Base-by-base conservation (phyloP, 2,113 vertebrate genomes). In the Hydropotes inermis region DNA sequence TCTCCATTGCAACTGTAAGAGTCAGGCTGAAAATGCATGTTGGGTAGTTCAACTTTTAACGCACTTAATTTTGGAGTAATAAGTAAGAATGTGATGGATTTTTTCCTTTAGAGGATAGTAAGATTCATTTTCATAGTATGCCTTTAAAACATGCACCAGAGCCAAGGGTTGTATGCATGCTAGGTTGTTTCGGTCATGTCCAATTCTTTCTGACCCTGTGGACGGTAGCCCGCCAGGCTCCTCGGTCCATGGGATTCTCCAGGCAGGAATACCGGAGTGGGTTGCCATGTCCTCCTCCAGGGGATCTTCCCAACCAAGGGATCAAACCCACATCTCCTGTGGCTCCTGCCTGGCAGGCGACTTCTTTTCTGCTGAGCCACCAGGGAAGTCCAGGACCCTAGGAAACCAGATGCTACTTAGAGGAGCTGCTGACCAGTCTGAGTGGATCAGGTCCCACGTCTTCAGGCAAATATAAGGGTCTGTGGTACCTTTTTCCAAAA, bases 1-100 rank as follows among this genome's bases (percentile, higher is more conserved):
- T 60, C 95, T 98, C 93, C 93, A 7, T 93, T 58, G 6, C 91
- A 57, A 85, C 93, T 0, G 0, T 76, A 92, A 94, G 12, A 97
- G 52, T 97, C 78, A 45, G 89, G 50, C 79, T 95, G 95, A 91
- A 98, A 94, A 82, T 87, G 78, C 4, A 36, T 86, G 74, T 97
- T 81, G 82, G 78, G 76, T 96, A 93, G 83, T 97, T 97, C 95
- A 93, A 93, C 87, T 96, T 98, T 97, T 60, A 97, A 95, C 92
- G 28, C 96, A 97, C 93, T 89, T 95, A 33, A 93, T 97, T 96
- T 98, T 23, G 47, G 85, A 87, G 16, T 92, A 95, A 93, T 55
- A n/a, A 92, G 50, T 36, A n/a, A 96, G 89, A 79, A 52, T 43
- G 55, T 92, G 54, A 21, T 60, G 28, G 33, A 1, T 60, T 85